These are phyloP conservation scores for Trematomus bernacchii DNA, from an alignment of 2,797 vertebrate species.

Conservation along the genomic window DNA sequence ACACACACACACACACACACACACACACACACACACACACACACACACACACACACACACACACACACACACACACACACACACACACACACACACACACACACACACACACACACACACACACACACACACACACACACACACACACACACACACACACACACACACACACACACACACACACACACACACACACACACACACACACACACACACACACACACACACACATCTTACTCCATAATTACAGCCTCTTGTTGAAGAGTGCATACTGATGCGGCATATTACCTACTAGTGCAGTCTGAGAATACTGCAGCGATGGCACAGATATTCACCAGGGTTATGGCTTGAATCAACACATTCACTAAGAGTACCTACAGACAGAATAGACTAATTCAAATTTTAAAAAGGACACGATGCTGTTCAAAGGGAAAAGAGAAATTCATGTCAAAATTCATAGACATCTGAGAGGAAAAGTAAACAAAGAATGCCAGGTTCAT, in stretches of 20 bases:
- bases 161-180: constrained; percentile 41
- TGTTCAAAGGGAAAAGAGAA: neutral
- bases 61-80: constrained; percentile 29
- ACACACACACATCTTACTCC: constrained; percentile 61
- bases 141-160: constrained; percentile 24
- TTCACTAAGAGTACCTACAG: constrained; percentile 1
- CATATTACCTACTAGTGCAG: constrained; percentile 56
- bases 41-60: constrained; percentile 18
- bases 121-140: constrained; percentile 44
- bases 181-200: constrained; percentile 36
- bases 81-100: constrained; percentile 12
- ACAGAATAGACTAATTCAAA: neutral
- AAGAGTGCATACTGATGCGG: constrained; percentile 72
- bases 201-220: constrained; percentile 29
- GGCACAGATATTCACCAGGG: constrained; percentile 19
- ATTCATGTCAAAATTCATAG: neutral
- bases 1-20: constrained; percentile 3
- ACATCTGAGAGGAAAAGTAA: neutral
- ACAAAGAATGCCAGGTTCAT: neutral
- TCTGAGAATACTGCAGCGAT: constrained; percentile 30
- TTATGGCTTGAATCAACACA: constrained; percentile 12
- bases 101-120: constrained; percentile 38
- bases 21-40: constrained; percentile 31
- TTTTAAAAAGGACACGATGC: neutral
- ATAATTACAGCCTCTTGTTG: constrained; percentile 81